Evolutionary conservation across 2,888 invertebrate species (phyloP).

Genomic region (Stictocephala bisonia): DNA sequence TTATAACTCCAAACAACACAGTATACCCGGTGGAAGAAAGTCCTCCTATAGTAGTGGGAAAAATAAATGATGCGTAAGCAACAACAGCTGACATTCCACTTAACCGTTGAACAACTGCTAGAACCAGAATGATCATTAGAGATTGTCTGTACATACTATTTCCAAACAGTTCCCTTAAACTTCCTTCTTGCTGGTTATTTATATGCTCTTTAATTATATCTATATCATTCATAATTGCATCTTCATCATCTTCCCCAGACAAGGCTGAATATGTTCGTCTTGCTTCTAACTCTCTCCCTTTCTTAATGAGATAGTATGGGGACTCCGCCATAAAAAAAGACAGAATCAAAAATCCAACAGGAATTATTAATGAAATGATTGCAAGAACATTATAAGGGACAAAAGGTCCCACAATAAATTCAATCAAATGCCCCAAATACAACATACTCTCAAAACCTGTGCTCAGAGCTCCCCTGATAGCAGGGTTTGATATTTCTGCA

Average conservation of each 20-base stretch:
- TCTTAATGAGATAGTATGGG: conserved; percentile 52
- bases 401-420: conserved; percentile 53
- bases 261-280: conserved; percentile 22
- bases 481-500: conserved; percentile 53
- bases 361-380: conserved; percentile 49
- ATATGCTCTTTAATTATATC: conserved; percentile 30
- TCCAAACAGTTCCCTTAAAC: conserved; percentile 39
- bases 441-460: conserved; percentile 53
- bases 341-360: conserved; percentile 47
- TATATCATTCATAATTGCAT: background rate
- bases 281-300: conserved; percentile 12
- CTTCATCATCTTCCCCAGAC: conserved; percentile 17
- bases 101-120: conserved; percentile 53
- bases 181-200: background rate
- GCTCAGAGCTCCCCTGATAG: conserved; percentile 53
- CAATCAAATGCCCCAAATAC: conserved; percentile 54
- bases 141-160: conserved; percentile 46
- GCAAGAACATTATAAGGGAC: conserved; percentile 51
- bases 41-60: conserved; percentile 52
- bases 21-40: conserved; percentile 54
- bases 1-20: conserved; percentile 54
- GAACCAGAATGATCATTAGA: conserved; percentile 52
- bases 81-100: conserved; percentile 56
- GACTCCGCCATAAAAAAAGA: conserved; percentile 53
- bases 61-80: conserved; percentile 54